Conservation (phyloP, 2,113 vertebrate species). For the Ciconia stormi region DNA sequence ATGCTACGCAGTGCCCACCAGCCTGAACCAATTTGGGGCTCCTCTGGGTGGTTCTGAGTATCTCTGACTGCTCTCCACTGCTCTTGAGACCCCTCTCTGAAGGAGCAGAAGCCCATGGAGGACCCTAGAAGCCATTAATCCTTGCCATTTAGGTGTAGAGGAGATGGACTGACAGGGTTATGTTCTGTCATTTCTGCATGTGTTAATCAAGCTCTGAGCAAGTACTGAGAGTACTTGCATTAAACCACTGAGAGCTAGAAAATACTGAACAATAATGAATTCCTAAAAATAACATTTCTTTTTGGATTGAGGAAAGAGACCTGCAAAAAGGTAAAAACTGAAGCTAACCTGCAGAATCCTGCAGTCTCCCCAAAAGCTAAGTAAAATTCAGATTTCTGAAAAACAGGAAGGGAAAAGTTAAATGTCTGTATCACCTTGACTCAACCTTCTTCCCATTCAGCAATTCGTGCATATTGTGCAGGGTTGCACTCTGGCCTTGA, state of each 20-base stretch:
- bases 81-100: background rate
- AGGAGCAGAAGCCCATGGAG: background rate
- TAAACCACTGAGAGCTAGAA: background rate
- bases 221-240: background rate
- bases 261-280: background rate
- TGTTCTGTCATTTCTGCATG: background rate
- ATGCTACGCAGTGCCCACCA: rapidly evolving
- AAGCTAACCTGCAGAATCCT: background rate
- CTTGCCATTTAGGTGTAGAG: background rate
- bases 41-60: background rate
- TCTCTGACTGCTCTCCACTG: background rate
- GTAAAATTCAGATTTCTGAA: background rate
- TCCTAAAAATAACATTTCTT: background rate
- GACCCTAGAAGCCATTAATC: background rate
- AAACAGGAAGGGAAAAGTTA: background rate
- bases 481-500: background rate
- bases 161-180: background rate
- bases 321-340: background rate
- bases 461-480: background rate
- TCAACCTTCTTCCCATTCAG: background rate
- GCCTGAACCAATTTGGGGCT: background rate
- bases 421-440: background rate
- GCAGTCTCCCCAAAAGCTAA: background rate
- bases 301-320: background rate
- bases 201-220: background rate